These are phyloP conservation scores for Gortyna flavago DNA, from an alignment of 2,888 invertebrate genomes.

Conservation along the genomic window DNA sequence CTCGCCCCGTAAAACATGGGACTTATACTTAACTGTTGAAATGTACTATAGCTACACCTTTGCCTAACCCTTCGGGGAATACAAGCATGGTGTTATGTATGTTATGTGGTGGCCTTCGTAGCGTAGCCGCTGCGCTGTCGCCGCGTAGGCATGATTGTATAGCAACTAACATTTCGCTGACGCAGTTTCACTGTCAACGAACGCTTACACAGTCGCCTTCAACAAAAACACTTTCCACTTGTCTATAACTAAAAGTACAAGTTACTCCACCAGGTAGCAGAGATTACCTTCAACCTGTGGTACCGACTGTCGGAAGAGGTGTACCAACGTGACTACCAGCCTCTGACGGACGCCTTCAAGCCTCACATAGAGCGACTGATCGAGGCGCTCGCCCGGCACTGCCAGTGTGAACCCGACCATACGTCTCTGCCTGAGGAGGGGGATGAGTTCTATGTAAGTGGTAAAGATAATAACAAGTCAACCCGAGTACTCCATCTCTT, in stretches of 20 bases:
- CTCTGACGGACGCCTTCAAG: constrained; percentile 95
- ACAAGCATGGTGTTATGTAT: no score
- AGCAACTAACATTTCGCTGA: no score
- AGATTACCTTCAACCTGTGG: constrained; percentile 99
- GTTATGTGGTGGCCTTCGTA: background rate
- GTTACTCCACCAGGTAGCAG: constrained; percentile 89
- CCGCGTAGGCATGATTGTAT: background rate
- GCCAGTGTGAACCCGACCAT: constrained; percentile 98
- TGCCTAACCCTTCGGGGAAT: no score
- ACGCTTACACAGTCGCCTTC: background rate
- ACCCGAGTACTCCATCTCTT: background rate
- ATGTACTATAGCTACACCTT: no score
- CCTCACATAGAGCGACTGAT: constrained; percentile 98
- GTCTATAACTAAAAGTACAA: no score
- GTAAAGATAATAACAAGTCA: background rate
- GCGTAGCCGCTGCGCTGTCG: background rate
- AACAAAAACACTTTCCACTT: background rate
- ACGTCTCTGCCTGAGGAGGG: constrained; percentile 95
- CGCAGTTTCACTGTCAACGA: background rate
- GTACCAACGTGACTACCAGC: constrained; percentile 95
- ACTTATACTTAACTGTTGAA: background rate
- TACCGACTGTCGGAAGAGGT: constrained; percentile 98
- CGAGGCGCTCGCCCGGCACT: constrained; percentile 96
- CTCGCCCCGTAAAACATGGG: background rate
- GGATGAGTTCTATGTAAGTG: constrained; percentile 93